Percentiles rank a stretch among this genome's conserved stretches.
phyloP scores from a whole-genome alignment of 2,888 invertebrate genomes.

The Apantesis nais region DNA sequence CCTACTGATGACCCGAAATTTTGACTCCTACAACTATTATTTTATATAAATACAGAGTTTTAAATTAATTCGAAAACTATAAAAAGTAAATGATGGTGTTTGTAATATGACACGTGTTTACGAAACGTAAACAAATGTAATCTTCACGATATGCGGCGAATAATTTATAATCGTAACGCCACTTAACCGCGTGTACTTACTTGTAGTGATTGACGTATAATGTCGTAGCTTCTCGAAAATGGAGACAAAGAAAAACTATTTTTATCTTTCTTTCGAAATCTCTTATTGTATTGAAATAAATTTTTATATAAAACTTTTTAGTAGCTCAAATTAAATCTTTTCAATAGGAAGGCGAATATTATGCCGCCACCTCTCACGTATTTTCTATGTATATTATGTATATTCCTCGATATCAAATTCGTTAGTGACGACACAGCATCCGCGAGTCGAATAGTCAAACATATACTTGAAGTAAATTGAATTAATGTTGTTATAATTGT shows the following conservation, averaged over 20 bases:
- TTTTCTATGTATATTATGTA: no score
- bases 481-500: conserved; percentile 20
- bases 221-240: conserved; percentile 3
- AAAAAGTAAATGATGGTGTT: not conserved
- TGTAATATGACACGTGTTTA: not conserved
- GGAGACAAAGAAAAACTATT: conserved; percentile 2
- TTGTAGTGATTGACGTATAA: conserved; percentile 5
- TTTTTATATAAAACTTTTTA: conserved; percentile 17
- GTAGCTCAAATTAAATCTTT: not conserved
- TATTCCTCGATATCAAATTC: conserved; percentile 36
- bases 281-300: conserved; percentile 7
- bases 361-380: conserved; percentile 16
- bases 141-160: not conserved
- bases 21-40: not conserved
- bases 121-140: not conserved
- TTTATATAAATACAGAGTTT: not conserved
- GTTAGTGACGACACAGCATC: conserved; percentile 15
- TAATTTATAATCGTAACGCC: not conserved
- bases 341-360: not conserved
- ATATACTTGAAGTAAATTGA: conserved; percentile 13
- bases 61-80: not conserved
- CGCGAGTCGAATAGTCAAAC: conserved; percentile 15
- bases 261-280: conserved; percentile 15
- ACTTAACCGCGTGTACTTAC: conserved; percentile 13
- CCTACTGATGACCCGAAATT: not conserved